Conservation (phyloP, 2,797 vertebrate genomes). For the Austrolebias charrua region DNA sequence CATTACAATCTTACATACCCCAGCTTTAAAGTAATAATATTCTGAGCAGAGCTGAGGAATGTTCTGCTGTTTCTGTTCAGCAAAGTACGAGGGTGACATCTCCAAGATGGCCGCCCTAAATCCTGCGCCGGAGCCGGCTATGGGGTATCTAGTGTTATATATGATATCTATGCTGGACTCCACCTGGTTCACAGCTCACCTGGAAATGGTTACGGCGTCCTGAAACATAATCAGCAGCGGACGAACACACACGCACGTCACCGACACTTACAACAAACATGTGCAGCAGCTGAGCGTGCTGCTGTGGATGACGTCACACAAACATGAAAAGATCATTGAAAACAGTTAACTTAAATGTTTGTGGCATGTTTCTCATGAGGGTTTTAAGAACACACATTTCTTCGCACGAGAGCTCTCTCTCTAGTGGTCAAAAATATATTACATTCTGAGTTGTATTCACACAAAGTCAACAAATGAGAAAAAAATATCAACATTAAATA, state of each 20-base stretch:
- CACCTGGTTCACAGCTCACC: conserved; percentile 70
- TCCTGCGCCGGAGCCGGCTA: too few relatives aligned
- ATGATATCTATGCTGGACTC: conserved; percentile 50
- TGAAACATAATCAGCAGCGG: conserved; percentile 57
- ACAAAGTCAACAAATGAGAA: too few relatives aligned
- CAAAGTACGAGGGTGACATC: too few relatives aligned
- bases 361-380: not conserved
- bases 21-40: too few relatives aligned
- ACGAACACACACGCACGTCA: conserved; percentile 67
- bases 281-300: conserved; percentile 1
- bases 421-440: conserved; percentile 49
- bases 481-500: too few relatives aligned
- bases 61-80: too few relatives aligned
- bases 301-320: not conserved
- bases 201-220: conserved; percentile 66
- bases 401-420: conserved; percentile 54
- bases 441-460: not conserved
- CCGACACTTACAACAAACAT: conserved; percentile 32
- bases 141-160: too few relatives aligned
- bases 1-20: too few relatives aligned
- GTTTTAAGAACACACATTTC: conserved; percentile 16
- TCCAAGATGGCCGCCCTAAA: too few relatives aligned
- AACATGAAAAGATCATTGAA: not conserved
- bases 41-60: too few relatives aligned
- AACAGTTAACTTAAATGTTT: conserved; percentile 7